Base-by-base conservation (phyloP, 2,113 vertebrate species). In the Ptilorrhoa leucosticta region DNA sequence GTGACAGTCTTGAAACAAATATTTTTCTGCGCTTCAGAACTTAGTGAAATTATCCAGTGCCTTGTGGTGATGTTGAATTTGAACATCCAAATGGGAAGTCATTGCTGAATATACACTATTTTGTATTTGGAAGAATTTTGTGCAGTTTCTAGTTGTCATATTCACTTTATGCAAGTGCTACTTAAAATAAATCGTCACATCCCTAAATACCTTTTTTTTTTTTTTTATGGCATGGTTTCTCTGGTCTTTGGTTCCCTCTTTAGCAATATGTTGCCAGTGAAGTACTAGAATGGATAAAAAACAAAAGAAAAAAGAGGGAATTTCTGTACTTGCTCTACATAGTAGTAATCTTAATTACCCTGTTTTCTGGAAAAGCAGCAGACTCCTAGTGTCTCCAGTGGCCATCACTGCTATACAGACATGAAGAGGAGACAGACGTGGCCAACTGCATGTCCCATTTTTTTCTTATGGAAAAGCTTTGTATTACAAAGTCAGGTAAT, bases 331-430 rank as follows among this genome's bases (percentile, higher is more conserved):
- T 76, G 4, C 30, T 26, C 1, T 35, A 18, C 35, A 44, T 27
- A 16, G 10, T 51, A 54, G 4, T 35, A 92, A 33, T 70, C 37
- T 75, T 87, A 75, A 71, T 56, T 65, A 63, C 21, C 11, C 5
- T 39, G 7, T 31, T 78, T 28, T 39, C 57, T 51, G 40, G 35
- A 51, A 87, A 92, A 58, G 21, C 11, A 92, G 37, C 17, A 84
- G 37, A 42, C 17, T 72, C 19, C 50, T 22, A 15, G 6, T 58
- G 26, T 53, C 39, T 83, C 33, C 12, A 71, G 4, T 2, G 8
- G 19, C 56, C 15, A 9, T 15, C 0, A 0, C 21, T 44, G 17
- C 11, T 48, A 18, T 37, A 26, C 6, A 61, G 33, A 68, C 18
- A 31, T 11, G n/a, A n/a, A 37, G 8, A 42, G 9, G 13, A 82